phyloP scores from a whole-genome alignment of 2,113 vertebrate genomes.

The Microtus ochrogaster region DNA sequence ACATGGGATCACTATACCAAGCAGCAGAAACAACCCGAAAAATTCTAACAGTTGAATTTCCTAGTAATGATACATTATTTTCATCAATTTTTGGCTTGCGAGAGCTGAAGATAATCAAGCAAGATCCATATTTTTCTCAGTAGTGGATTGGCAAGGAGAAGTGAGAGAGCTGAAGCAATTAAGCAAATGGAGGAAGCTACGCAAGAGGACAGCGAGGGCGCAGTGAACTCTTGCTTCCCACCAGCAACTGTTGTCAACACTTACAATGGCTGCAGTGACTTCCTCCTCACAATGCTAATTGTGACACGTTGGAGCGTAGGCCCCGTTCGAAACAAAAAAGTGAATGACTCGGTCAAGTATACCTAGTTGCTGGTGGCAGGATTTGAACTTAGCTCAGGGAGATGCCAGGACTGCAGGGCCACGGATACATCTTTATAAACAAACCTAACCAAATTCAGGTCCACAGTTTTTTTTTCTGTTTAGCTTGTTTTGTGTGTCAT shows the following conservation, averaged over 20 bases:
- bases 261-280: not conserved
- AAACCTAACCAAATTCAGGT: not conserved
- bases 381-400: not conserved
- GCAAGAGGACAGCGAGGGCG: not conserved
- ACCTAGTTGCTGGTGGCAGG: not conserved
- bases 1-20: slow-evolving; percentile 6
- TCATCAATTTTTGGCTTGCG: not conserved
- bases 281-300: not conserved
- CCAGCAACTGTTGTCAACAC: not conserved
- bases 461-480: not conserved
- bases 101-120: not conserved
- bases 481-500: not conserved
- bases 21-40: not conserved
- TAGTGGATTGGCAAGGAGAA: not conserved
- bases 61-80: not conserved
- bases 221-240: not conserved
- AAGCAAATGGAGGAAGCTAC: not conserved
- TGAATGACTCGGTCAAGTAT: not conserved
- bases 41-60: slow-evolving; percentile 1
- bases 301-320: not conserved
- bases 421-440: not conserved
- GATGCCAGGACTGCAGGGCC: not conserved
- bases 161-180: not conserved
- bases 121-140: not conserved
- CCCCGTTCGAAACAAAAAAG: not conserved